Evolutionary conservation across 2,113 vertebrate genomes (phyloP), one percentile per base, ranked within the genome.

Genomic region (Nettapus auritus): DNA sequence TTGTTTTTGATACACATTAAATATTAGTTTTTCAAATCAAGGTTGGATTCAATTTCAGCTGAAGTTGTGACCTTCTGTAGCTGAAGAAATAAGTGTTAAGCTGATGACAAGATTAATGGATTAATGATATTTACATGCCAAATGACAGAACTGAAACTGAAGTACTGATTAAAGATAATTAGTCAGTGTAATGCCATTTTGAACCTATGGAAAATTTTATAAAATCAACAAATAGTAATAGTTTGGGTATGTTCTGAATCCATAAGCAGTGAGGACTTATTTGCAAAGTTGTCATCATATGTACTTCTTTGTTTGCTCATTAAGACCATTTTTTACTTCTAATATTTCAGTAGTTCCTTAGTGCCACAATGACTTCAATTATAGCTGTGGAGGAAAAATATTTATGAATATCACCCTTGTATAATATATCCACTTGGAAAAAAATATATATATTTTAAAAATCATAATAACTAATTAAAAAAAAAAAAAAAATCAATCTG

Each of bases 111-210:
- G 90, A 95, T 95, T 97, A 97, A 93, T 94, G 82, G 90, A 95
- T 95, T 97, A 97, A 93, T 94, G 82, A 92, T 96, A 95, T 97
- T 97, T 97, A 96, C 93, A 96, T 93, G 69, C 62, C 80, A 94
- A 96, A 91, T 96, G 94, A 93, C 88, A 96, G 88, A 96, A 91
- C 76, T 90, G 91, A 91, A 90, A 34, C 86, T 95, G 68, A 34
- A 96, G 90, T 86, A 76, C 94, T 96, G 93, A 97, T 96, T 96
- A 88, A 95, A 91, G 86, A 69, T 96, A 93, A 97, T 96, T 96
- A 96, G 92, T 81, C 85, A 90, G 76, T 70, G 48, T 84, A 93
- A 96, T 95, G 88, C 53, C 94, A 95, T 94, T 96, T 94, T 93
- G 68, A 94, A 93, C 42, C 82, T 64, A 56, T n/a, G 73, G 9